Evolutionary conservation across 2,888 invertebrate genomes (phyloP).

Genomic region (Meandrusa payeni): DNA sequence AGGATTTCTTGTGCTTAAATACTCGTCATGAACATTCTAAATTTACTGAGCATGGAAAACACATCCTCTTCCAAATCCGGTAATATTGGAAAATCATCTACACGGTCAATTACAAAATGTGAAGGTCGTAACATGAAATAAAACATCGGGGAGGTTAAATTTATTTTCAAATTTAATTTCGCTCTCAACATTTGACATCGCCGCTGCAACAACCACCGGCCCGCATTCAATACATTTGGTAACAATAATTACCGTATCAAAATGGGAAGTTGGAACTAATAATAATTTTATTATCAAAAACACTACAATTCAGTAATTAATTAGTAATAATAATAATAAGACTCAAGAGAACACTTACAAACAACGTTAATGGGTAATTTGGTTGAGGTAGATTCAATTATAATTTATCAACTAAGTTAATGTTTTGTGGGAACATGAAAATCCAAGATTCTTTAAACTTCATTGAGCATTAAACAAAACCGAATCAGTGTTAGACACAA

Average conservation of each 20-base stretch:
- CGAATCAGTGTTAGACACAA: too few species aligned
- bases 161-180: conserved; percentile 39
- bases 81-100: too few species aligned
- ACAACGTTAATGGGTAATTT: conserved; percentile 77
- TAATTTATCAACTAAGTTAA: conserved; percentile 54
- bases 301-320: conserved; percentile 68
- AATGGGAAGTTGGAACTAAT: conserved; percentile 70
- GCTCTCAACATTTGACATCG: conserved; percentile 46
- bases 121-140: conserved; percentile 30
- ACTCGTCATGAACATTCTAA: too few species aligned
- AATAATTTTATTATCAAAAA: conserved; percentile 70
- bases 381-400: conserved; percentile 77
- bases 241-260: conserved; percentile 79
- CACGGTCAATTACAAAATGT: too few species aligned
- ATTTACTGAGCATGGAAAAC: too few species aligned
- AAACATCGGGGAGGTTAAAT: conserved; percentile 35
- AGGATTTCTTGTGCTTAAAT: too few species aligned
- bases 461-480: too few species aligned
- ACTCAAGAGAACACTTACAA: conserved; percentile 77
- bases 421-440: conserved; percentile 36
- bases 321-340: conserved; percentile 72
- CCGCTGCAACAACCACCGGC: conserved; percentile 52
- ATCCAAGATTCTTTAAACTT: too few species aligned
- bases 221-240: conserved; percentile 71
- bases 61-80: too few species aligned